A percentile compares a stretch with the other conserved stretches of the same genome.
These are phyloP conservation scores for Corella eumyota DNA, from an alignment of 23 tunicate species.

Conservation along the genomic window DNA sequence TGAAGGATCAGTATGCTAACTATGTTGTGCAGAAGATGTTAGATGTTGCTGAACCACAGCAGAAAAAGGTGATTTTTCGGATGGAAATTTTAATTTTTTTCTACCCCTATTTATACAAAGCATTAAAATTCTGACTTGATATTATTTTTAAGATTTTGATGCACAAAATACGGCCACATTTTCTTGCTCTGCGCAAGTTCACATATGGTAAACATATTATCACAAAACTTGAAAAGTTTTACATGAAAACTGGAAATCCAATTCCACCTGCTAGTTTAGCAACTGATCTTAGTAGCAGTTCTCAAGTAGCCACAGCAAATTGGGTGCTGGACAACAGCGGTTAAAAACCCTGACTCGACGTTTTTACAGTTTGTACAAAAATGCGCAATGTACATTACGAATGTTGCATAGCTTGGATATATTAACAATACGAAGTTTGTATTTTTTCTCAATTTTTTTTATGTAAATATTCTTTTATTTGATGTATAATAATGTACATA, in stretches of 20 bases:
- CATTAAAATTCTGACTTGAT: neutral
- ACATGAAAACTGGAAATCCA: slow-evolving; percentile 11
- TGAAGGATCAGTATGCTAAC: slow-evolving; percentile 99
- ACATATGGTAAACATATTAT: slow-evolving; percentile 99
- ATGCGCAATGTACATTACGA: too few relatives aligned
- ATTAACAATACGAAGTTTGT: too few relatives aligned
- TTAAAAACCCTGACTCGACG: too few relatives aligned
- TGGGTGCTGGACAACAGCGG: slow-evolving; percentile 16
- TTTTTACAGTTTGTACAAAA: too few relatives aligned
- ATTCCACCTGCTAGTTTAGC: slow-evolving; percentile 4
- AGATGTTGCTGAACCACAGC: slow-evolving; percentile 93
- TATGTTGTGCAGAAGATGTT: slow-evolving; percentile 99
- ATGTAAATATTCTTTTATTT: neutral
- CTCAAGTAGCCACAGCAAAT: slow-evolving; percentile 19
- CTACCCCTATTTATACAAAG: neutral
- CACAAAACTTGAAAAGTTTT: slow-evolving; percentile 89
- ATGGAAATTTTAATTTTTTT: neutral
- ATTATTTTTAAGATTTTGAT: slow-evolving; percentile 42
- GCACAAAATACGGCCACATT: slow-evolving; percentile 81
- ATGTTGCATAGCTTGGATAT: too few relatives aligned
- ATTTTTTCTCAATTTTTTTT: too few relatives aligned
- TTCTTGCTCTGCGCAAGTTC: slow-evolving; percentile 67
- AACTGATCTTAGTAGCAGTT: too few relatives aligned
- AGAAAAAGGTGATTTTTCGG: slow-evolving; percentile 52
- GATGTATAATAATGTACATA: slow-evolving; percentile 4